These are phyloP conservation scores for Ceryle rudis DNA, from an alignment of 2,797 vertebrate species.

Conservation along the genomic window DNA sequence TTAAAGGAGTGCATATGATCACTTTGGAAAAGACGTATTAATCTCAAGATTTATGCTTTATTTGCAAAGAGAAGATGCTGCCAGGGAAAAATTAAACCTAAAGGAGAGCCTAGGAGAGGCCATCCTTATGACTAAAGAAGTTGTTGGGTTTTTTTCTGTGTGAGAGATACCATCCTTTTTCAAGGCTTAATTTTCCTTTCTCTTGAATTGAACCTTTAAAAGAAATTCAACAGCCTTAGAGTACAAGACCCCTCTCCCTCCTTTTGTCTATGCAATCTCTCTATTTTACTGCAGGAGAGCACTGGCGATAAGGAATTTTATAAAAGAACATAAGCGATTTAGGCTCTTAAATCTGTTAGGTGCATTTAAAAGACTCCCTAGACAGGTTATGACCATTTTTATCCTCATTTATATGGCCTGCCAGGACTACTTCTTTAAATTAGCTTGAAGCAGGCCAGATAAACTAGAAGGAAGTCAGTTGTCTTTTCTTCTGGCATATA, in stretches of 20 bases:
- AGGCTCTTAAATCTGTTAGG: constrained; percentile 39
- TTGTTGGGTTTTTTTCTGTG: neutral
- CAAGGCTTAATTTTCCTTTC: neutral
- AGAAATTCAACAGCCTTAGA: neutral
- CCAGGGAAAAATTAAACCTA: neutral
- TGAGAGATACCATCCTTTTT: neutral
- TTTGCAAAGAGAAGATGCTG: constrained; percentile 5
- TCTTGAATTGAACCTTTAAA: neutral
- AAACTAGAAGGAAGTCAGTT: constrained; percentile 48
- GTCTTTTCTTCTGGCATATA: constrained; percentile 43
- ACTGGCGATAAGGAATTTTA: constrained; percentile 28
- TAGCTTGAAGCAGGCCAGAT: constrained; percentile 67
- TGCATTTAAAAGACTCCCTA: constrained; percentile 40
- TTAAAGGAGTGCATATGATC: neutral
- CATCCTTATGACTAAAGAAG: neutral
- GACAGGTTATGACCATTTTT: constrained; percentile 50
- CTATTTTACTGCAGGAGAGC: neutral
- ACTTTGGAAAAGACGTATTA: neutral
- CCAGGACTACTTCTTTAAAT: constrained; percentile 63
- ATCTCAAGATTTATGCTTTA: neutral
- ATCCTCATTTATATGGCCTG: constrained; percentile 49
- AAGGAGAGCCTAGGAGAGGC: neutral
- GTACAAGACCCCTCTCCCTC: neutral
- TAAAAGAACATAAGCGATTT: constrained; percentile 23
- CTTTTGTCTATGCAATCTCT: neutral